Conservation (phyloP, 2,113 vertebrate species). For the Buteo buteo region DNA sequence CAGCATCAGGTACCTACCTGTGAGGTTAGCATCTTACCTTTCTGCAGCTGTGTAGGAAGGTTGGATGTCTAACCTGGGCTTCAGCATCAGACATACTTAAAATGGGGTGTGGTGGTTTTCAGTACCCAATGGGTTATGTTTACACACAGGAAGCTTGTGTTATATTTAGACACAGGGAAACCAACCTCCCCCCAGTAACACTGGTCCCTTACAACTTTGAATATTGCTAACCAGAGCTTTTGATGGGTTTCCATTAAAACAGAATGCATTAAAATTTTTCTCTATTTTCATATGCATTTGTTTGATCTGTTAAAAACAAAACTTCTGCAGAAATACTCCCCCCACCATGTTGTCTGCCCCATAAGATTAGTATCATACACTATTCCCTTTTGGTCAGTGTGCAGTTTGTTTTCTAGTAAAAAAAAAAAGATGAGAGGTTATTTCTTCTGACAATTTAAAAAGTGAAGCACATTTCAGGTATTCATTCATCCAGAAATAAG, state of each 20-base stretch:
- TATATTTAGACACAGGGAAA: background rate
- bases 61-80: background rate
- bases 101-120: background rate
- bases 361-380: background rate
- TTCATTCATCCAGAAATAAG: background rate
- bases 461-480: background rate
- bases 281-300: background rate
- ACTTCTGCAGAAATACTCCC: background rate
- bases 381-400: background rate
- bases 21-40: background rate
- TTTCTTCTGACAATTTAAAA: background rate
- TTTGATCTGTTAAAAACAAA: background rate
- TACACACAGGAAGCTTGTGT: background rate
- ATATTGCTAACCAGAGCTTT: background rate
- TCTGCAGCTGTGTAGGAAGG: background rate
- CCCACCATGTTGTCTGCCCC: background rate
- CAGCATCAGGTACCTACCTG: background rate
- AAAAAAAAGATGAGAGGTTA: background rate
- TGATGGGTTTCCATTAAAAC: background rate
- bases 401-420: background rate
- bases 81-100: background rate
- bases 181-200: background rate
- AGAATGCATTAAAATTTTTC: background rate
- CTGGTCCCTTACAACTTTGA: background rate
- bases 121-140: background rate